Evolutionary conservation across 1,140 invertebrate species (phyloP).

Genomic region (Zaprionus ornatus): DNA sequence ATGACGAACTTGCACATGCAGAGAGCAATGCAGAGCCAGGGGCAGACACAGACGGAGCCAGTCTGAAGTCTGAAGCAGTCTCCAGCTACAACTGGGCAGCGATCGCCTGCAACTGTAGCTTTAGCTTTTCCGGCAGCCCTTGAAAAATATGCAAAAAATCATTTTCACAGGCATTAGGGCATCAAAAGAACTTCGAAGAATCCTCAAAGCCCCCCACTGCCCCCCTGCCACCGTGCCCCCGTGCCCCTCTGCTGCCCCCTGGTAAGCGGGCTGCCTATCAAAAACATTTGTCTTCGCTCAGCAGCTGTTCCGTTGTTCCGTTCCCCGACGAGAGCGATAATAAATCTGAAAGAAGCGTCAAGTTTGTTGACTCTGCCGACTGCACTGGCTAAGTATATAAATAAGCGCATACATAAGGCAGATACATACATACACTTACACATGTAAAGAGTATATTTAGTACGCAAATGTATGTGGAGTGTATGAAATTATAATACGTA

Average conservation of each 20-base stretch:
- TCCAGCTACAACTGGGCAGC: slow-evolving; percentile 27
- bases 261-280: background rate
- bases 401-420: background rate
- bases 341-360: slow-evolving; percentile 34
- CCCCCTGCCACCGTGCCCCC: no score
- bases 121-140: slow-evolving; percentile 48
- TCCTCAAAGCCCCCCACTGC: background rate
- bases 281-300: slow-evolving; percentile 37
- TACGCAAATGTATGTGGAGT: slow-evolving; percentile 27
- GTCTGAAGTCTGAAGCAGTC: slow-evolving; percentile 49
- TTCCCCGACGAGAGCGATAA: slow-evolving; percentile 36
- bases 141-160: slow-evolving; percentile 50
- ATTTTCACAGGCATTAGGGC: slow-evolving; percentile 57
- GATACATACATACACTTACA: no score
- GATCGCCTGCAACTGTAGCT: slow-evolving; percentile 30
- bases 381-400: background rate
- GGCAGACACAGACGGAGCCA: background rate
- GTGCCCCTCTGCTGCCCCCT: background rate
- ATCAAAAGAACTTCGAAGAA: slow-evolving; percentile 14
- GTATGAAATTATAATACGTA: slow-evolving; percentile 19
- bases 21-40: background rate
- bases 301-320: slow-evolving; percentile 37
- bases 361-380: slow-evolving; percentile 41
- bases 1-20: background rate
- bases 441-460: slow-evolving; percentile 22